Evolutionary conservation across 2,113 vertebrate genomes (phyloP).

Genomic region (Pionites leucogaster): DNA sequence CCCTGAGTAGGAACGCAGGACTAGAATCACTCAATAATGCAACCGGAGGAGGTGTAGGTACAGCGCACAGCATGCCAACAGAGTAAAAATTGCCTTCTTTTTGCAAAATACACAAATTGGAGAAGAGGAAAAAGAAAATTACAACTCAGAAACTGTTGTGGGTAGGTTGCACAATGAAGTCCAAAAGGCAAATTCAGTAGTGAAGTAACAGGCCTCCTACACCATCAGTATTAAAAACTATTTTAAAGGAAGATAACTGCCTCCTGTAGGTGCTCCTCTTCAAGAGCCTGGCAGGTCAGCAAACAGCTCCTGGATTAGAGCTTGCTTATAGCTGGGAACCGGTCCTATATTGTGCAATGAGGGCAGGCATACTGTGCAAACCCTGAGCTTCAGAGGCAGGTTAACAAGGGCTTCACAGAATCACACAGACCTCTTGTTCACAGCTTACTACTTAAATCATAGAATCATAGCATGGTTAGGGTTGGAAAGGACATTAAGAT

Average conservation of each 20-base stretch:
- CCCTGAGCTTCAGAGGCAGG: background rate
- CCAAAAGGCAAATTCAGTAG: background rate
- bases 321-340: accelerated
- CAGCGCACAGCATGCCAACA: background rate
- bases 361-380: background rate
- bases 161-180: background rate
- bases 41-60: background rate
- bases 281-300: background rate
- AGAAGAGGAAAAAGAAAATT: background rate
- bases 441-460: background rate
- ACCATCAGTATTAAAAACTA: background rate
- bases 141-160: background rate
- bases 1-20: background rate
- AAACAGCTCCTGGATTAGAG: background rate
- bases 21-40: background rate
- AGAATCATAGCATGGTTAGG: background rate
- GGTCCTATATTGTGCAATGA: background rate
- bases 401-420: background rate
- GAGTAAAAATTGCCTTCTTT: background rate
- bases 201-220: background rate
- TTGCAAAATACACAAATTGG: background rate
- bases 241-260: background rate
- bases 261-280: background rate
- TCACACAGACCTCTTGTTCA: background rate
- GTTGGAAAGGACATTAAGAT: background rate